Base-by-base conservation (phyloP, 2,888 invertebrate species). In the Stictocephala bisonia region DNA sequence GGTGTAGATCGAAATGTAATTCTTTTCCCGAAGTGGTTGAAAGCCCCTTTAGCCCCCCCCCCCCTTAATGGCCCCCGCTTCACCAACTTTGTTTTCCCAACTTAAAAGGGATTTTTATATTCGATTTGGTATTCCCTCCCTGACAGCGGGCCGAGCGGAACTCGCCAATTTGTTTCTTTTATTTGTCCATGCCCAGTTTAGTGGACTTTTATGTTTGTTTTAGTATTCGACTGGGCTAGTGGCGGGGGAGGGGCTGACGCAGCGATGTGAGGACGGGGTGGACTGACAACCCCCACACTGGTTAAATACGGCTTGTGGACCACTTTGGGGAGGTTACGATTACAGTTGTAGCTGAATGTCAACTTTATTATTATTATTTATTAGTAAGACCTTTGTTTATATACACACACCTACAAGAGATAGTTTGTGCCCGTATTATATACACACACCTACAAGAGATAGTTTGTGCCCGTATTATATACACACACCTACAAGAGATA, bases 1-100 rank as follows among this genome's bases (percentile, higher is more conserved):
- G 72, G 67, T 41, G 56, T 68, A 72, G 68, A 72, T 72, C 67
- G 72, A 68, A 72, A 72, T 56, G 68, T 72, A 72, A 72, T 72
- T 72, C 72, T 48, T 72, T 72, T 58, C 68, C 72, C 67, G 72
- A 72, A 72, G 64, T 72, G 72, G 72, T 66, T 66, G 72, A 66
- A 66, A 72, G 66, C 72, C 51, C 72, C 53, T 72, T 72, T 66
- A 64, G 64, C n/a, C n/a, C n/a, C n/a, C n/a, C n/a, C n/a, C n/a
- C n/a, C n/a, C n/a, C 58, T 71, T 71, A 71, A 58, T 35, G 27
- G 58, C 53, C 18, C 22, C 15, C 64, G 64, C 64, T 64, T 40
- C 64, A 44, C 70, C 58, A 56, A 71, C 44, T 71, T 71, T 71
- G 70, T 71, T 71, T 71, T 71, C 69, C n/a, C 58, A 27, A 58